Percentiles rank a stretch among this genome's conserved stretches.
Evolutionary conservation across 2,888 invertebrate species (phyloP).

Genomic region (Netelia melanura): DNA sequence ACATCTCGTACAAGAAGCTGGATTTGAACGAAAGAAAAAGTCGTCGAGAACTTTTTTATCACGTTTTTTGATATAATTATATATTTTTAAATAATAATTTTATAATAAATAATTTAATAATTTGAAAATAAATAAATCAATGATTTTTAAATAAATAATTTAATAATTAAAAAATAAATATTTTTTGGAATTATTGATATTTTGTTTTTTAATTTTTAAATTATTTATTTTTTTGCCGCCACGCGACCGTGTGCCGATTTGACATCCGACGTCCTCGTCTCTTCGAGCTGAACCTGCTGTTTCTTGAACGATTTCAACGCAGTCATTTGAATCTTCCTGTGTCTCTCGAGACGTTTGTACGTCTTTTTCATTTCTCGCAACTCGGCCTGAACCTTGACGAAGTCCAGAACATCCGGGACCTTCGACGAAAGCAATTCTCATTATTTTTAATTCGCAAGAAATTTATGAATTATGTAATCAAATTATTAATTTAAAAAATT

Average conservation of each 20-base stretch:
- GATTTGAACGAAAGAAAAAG: conserved; percentile 14
- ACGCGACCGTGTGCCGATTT: conserved; percentile 24
- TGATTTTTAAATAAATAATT: neutral
- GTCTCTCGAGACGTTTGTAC: conserved; percentile 82
- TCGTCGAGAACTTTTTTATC: neutral
- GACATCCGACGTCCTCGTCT: conserved; percentile 6
- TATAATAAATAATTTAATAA: neutral
- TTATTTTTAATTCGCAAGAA: neutral
- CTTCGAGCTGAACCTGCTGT: conserved; percentile 53
- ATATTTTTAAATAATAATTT: neutral
- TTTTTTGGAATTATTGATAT: neutral
- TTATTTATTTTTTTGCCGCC: no score
- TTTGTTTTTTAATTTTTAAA: no score
- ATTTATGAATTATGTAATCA: no score
- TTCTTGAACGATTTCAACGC: conserved; percentile 59
- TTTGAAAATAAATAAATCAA: neutral
- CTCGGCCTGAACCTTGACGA: conserved; percentile 86
- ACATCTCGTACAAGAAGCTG: neutral
- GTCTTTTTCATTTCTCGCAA: conserved; percentile 85
- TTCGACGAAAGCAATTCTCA: conserved; percentile 48
- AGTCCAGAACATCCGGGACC: conserved; percentile 87
- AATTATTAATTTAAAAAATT: no score
- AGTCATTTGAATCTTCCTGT: conserved; percentile 73
- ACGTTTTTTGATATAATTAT: neutral
- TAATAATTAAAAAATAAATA: neutral